Base-by-base conservation (phyloP, 2,888 invertebrate species). In the Lasioglossum malachurum region DNA sequence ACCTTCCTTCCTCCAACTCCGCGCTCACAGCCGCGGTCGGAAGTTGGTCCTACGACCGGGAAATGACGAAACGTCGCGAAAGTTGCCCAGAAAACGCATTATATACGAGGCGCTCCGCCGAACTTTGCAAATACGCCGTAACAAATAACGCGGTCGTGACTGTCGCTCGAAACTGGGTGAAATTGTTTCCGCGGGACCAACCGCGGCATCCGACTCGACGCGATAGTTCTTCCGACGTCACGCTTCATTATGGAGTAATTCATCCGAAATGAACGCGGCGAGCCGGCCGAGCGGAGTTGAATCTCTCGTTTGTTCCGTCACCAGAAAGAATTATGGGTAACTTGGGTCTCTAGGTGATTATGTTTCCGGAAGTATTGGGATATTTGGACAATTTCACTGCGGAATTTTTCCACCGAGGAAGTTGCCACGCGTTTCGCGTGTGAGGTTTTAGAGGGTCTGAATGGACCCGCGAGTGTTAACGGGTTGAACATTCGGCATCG, bases 41-140 rank as follows among this genome's bases (percentile, higher is more conserved):
- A 80, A 87, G 82, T 79, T 85, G 49, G 19, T 64, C 64, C 64
- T 5, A 8, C 31, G 31, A 7, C 49, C 67, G 82, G 86, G 49
- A 82, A 90, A 90, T 85, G 87, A 89, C 86, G 89, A 75, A 83
- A 86, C 82, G 86, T 75, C 81, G 71, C 83, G 82, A 83, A 88
- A 88, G 83, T 89, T 84, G 84, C 75, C 57, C 75, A 77, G 84
- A 85, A 89, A 87, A 88, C 83, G 79, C 85, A 84, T 89, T 90
- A 88, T 86, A 82, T 86, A 82, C 83, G 74, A 84, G 81, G 75
- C 79, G 89, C 60, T 53, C 53, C 75, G 78, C 27, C 83, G 81
- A 83, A 82, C 90, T 90, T 90, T 85, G 75, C 80, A 84, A 86
- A 89, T 88, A 84, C 72, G 82, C 64, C 31, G 64, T 87, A 89